phyloP scores from a whole-genome alignment of 2,113 vertebrate species.

The Motacilla alba region DNA sequence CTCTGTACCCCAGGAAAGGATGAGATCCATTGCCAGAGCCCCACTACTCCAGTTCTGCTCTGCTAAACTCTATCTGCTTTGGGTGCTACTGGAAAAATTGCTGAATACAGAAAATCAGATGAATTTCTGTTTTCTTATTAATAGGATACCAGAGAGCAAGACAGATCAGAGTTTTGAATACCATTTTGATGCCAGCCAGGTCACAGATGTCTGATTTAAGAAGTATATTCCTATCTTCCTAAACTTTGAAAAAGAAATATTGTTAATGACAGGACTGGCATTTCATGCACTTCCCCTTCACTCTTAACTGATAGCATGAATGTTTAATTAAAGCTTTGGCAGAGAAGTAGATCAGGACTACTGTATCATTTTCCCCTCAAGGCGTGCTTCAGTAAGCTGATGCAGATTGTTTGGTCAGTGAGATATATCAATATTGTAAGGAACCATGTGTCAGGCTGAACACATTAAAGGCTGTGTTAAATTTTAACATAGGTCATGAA shows the following conservation, averaged over 20 bases:
- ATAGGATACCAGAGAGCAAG: neutral
- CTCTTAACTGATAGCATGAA: neutral
- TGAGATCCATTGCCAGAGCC: neutral
- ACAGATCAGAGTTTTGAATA: neutral
- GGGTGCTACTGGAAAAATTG: neutral
- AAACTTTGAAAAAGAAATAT: neutral
- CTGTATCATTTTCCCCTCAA: neutral
- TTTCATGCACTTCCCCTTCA: neutral
- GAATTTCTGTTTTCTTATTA: neutral
- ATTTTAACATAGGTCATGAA: constrained; percentile 33
- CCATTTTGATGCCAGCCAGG: neutral
- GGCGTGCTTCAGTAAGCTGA: neutral
- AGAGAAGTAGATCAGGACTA: neutral
- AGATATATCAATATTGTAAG: neutral
- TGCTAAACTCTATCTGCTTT: neutral
- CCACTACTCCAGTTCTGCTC: neutral
- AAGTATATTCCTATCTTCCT: neutral
- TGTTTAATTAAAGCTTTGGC: constrained; percentile 14
- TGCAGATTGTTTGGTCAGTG: neutral
- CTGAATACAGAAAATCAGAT: neutral
- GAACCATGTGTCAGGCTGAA: neutral
- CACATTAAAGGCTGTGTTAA: neutral
- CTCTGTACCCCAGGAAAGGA: neutral
- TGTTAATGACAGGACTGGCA: neutral
- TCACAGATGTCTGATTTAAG: neutral